phyloP scores from a whole-genome alignment of 2,113 vertebrate species.

The Corythornis madagascariensis region DNA sequence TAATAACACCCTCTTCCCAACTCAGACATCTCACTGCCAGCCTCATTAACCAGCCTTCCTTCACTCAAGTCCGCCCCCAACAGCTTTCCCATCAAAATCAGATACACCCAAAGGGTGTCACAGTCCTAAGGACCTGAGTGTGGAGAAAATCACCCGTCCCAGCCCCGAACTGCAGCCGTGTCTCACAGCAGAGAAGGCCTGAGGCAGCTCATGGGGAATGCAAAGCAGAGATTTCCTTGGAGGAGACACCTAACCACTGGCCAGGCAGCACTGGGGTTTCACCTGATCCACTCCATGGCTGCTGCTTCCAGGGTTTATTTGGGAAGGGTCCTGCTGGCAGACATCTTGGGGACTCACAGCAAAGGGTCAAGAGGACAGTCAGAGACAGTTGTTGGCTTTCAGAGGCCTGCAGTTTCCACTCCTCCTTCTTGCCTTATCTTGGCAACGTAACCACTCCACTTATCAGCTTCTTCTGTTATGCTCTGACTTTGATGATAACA shows the following conservation, averaged over 20 bases:
- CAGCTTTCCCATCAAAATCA: background rate
- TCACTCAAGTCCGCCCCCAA: fast-evolving
- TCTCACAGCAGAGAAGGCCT: background rate
- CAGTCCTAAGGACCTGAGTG: background rate
- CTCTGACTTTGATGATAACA: background rate
- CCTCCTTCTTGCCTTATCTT: background rate
- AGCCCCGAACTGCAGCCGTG: background rate
- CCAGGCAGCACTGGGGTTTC: background rate
- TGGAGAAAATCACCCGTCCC: fast-evolving
- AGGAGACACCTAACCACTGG: background rate
- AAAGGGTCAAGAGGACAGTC: fast-evolving
- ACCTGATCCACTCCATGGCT: background rate
- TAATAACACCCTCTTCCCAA: background rate
- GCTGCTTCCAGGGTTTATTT: background rate
- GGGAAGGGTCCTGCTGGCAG: background rate
- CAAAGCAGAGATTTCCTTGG: background rate
- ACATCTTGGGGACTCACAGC: fast-evolving
- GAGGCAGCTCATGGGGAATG: background rate
- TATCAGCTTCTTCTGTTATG: fast-evolving
- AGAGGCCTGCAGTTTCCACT: background rate
- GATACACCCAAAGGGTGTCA: fast-evolving
- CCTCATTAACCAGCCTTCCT: too few species aligned
- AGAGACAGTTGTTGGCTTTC: background rate
- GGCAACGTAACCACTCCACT: fast-evolving
- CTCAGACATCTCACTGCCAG: fast-evolving